Conservation (phyloP, 2,888 invertebrate species). For the Epicampocera succincta region DNA sequence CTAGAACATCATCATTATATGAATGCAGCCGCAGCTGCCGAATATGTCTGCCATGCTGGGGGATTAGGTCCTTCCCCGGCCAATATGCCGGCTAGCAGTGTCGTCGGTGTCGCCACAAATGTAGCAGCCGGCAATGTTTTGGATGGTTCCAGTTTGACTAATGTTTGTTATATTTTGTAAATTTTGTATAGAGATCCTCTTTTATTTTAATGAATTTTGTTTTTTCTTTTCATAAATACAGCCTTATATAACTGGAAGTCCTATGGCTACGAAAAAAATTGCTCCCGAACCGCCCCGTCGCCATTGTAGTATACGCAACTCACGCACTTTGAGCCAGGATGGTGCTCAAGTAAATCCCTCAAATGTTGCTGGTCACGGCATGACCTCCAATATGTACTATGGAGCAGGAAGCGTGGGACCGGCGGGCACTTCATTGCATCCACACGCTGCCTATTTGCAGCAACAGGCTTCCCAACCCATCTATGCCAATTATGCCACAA, state of each 20-base stretch:
- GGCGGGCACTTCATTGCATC: slow-evolving; percentile 72
- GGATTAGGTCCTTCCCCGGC: slow-evolving; percentile 71
- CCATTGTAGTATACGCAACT: slow-evolving; percentile 83
- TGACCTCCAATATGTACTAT: slow-evolving; percentile 73
- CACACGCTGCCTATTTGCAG: slow-evolving; percentile 72
- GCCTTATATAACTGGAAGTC: slow-evolving; percentile 86
- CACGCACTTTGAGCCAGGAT: slow-evolving; percentile 75
- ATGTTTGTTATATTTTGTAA: slow-evolving; percentile 69
- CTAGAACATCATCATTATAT: slow-evolving; percentile 81
- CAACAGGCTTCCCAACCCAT: slow-evolving; percentile 79
- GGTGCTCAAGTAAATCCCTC: slow-evolving; percentile 70
- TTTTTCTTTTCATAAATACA: slow-evolving; percentile 66
- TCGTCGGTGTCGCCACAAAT: slow-evolving; percentile 38
- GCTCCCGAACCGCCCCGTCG: slow-evolving; percentile 92
- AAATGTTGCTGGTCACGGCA: slow-evolving; percentile 69
- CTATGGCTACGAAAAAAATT: slow-evolving; percentile 88
- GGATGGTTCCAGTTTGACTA: slow-evolving; percentile 73
- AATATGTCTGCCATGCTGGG: slow-evolving; percentile 77
- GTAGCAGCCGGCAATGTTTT: slow-evolving; percentile 61
- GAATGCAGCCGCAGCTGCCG: slow-evolving; percentile 81
- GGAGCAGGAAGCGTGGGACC: slow-evolving; percentile 62
- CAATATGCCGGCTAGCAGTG: slow-evolving; percentile 53
- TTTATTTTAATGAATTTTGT: not conserved
- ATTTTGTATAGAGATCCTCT: not conserved
- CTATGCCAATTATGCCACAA: slow-evolving; percentile 81